A percentile compares a stretch with the other conserved stretches of the same genome.
Evolutionary conservation across 2,888 invertebrate species (phyloP).

Genomic region (Plutella xylostella): DNA sequence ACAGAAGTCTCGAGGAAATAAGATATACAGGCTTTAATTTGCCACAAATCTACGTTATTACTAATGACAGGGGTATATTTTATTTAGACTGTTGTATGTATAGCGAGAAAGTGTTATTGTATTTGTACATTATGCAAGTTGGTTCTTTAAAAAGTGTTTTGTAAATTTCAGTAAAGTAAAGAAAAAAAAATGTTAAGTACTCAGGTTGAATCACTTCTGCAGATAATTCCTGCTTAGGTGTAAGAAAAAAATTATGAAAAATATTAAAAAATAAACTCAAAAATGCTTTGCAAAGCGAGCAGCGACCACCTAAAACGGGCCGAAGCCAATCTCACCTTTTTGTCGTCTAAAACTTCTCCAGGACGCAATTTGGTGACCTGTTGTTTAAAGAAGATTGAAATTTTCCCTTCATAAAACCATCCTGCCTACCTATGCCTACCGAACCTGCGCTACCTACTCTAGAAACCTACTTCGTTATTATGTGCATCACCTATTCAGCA

Average conservation of each 20-base stretch:
- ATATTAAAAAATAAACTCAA: constrained; percentile 33
- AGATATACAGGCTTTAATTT: too few relatives aligned
- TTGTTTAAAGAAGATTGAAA: constrained; percentile 62
- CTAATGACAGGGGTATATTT: too few relatives aligned
- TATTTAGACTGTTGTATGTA: too few relatives aligned
- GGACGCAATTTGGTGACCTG: constrained; percentile 93
- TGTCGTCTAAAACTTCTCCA: constrained; percentile 93
- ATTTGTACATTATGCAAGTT: neutral
- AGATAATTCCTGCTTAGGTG: neutral
- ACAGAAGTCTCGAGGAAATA: too few relatives aligned
- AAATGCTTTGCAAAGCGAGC: constrained; percentile 68
- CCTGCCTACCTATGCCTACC: constrained; percentile 51
- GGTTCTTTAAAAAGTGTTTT: neutral
- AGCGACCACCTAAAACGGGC: constrained; percentile 63
- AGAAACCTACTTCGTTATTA: constrained; percentile 23
- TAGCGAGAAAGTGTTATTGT: too few relatives aligned
- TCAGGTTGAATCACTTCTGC: too few relatives aligned
- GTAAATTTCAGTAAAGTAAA: too few relatives aligned
- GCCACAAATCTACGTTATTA: too few relatives aligned
- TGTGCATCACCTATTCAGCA: constrained; percentile 28
- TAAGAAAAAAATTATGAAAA: constrained; percentile 22
- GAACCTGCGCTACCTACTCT: constrained; percentile 45
- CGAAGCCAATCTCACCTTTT: constrained; percentile 84
- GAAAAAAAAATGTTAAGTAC: too few relatives aligned
- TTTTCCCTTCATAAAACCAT: constrained; percentile 39